Evolutionary conservation across 2,113 vertebrate species (phyloP).

Genomic region (Halcyon malimbica): DNA sequence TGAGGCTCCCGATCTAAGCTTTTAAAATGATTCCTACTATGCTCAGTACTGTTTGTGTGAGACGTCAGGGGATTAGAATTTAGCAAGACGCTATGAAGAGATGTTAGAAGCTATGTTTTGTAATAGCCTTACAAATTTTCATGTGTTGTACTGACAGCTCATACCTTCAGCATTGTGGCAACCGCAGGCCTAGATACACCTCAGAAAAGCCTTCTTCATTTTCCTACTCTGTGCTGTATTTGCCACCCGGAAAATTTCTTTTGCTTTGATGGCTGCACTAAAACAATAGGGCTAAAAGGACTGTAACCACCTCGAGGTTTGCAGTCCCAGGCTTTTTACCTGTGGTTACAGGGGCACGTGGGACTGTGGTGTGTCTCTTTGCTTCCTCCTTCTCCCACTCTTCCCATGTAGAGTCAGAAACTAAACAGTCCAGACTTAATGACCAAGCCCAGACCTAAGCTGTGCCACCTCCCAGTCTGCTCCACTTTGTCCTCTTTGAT

Average conservation of each 20-base stretch:
- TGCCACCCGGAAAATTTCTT: not conserved
- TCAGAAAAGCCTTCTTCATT: not conserved
- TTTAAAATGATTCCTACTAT: not conserved
- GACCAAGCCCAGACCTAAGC: not conserved
- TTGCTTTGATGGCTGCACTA: not conserved
- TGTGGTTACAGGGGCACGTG: fast-evolving
- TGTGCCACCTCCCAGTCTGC: not conserved
- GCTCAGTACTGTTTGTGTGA: not conserved
- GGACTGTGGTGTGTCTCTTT: not conserved
- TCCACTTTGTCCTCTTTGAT: not conserved
- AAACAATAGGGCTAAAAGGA: not conserved
- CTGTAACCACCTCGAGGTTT: not conserved
- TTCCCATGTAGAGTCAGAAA: not conserved
- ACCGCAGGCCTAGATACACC: not conserved
- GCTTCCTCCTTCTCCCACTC: not conserved
- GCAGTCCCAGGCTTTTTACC: not conserved
- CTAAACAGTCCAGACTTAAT: not conserved
- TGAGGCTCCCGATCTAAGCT: not conserved
- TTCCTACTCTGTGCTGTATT: not conserved
- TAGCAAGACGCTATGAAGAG: not conserved
- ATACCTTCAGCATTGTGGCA: not conserved
- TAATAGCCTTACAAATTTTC: not conserved
- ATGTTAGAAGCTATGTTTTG: not conserved
- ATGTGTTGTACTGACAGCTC: not conserved
- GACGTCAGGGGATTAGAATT: not conserved